Base-by-base conservation (phyloP, 2,113 vertebrate genomes). In the Rhinoptilus africanus region DNA sequence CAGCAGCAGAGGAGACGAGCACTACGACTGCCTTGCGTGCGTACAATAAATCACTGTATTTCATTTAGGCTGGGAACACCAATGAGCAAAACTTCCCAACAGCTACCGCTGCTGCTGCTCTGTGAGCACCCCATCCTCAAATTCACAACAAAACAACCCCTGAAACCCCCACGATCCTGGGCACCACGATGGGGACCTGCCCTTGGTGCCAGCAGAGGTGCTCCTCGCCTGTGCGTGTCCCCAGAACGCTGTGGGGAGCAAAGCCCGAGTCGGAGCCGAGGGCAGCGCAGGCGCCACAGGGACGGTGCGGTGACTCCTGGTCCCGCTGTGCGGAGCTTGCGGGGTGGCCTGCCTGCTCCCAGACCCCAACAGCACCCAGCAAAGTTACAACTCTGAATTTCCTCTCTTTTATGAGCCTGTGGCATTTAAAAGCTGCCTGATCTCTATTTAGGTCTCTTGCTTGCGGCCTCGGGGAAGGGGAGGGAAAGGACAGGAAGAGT, bases 381-480 rank as follows among this genome's bases (percentile, higher is more conserved):
- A 6, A 47, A 28, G 72, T 6, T 23, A 69, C 39, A 85, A 7
- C 67, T 72, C 85, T 56, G 81, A 62, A 82, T 85, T 92, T 86
- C 81, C 81, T 84, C 43, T 69, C 45, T 69, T 93, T 88, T 92
- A 92, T 12, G 17, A 94, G 87, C 76, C 68, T 69, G 82, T 92
- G 93, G 97, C 93, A 97, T 87, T 96, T 97, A 97, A 94, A 95
- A 97, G 93, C 92, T 76, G 94, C 93, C 83, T 74, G 47, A 92
- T 88, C 90, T 86, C 75, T 95, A 68, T 69, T 93, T 88, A 50
- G 84, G 72, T 88, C 89, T 82, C 92, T 84, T 45, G 64, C 79
- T 82, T 66, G 85, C 28, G 88, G 96, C 91, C 93, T 91, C 53
- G 76, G 88, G 89, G 85, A 95, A 94, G 93, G 80, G 93, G 68